These are phyloP conservation scores for Neofelis nebulosa DNA, from an alignment of 2,113 vertebrate genomes.

Conservation along the genomic window DNA sequence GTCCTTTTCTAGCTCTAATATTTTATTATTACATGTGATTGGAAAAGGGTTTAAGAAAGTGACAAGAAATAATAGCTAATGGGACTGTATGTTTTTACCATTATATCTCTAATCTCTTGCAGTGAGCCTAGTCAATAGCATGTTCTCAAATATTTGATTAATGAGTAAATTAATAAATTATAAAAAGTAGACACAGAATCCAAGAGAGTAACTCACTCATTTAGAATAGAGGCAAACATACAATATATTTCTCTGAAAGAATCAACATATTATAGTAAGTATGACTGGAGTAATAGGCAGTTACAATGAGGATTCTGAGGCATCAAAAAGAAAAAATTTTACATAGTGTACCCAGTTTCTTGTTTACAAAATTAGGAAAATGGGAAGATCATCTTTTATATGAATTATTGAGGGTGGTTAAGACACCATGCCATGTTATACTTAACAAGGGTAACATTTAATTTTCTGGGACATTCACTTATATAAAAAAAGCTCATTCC, in stretches of 20 bases:
- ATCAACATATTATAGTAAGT: not conserved
- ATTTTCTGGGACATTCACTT: constrained; percentile 46
- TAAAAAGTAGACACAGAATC: not conserved
- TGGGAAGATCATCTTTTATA: not conserved
- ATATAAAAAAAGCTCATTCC: not conserved
- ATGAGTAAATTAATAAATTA: not conserved
- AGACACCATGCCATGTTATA: not conserved
- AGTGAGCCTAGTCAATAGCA: not conserved
- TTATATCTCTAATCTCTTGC: not conserved
- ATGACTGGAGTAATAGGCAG: not conserved
- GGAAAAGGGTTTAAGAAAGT: not conserved
- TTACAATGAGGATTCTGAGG: not conserved
- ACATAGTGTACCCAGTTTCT: not conserved
- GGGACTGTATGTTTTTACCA: not conserved
- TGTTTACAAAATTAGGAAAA: constrained; percentile 25
- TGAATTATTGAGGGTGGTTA: not conserved
- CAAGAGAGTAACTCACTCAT: not conserved
- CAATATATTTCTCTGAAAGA: not conserved
- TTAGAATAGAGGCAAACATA: not conserved
- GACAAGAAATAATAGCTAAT: not conserved
- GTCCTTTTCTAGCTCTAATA: not conserved
- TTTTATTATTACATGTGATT: not conserved
- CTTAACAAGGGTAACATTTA: not conserved
- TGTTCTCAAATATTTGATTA: constrained; percentile 13
- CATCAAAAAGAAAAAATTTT: not conserved